Percentiles rank a stretch among this genome's conserved stretches.
Conservation (phyloP, 2,113 vertebrate genomes). For the Xerus inauris region DNA sequence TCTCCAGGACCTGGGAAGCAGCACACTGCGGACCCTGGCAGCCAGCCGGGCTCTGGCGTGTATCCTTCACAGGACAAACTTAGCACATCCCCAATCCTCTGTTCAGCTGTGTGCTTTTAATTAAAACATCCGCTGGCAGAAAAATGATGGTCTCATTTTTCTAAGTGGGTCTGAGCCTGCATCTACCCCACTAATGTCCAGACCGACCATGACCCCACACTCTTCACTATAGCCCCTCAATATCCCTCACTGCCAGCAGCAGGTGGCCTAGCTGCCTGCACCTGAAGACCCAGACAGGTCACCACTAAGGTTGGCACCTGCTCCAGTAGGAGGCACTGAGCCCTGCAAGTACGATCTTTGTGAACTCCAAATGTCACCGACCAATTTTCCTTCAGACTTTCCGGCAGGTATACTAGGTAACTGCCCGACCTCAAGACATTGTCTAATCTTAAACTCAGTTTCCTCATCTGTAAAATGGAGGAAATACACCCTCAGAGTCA, state of each 20-base stretch:
- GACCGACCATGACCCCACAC: background rate
- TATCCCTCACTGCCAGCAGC: background rate
- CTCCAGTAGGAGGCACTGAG: background rate
- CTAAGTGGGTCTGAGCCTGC: background rate
- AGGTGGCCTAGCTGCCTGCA: background rate
- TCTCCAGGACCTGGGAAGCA: constrained; percentile 15
- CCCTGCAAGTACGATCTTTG: background rate
- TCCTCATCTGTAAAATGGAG: background rate
- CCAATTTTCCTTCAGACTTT: background rate
- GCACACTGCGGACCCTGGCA: constrained; percentile 64
- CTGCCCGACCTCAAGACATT: background rate
- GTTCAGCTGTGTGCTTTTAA: constrained; percentile 48
- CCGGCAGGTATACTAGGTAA: background rate
- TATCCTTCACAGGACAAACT: constrained; percentile 79
- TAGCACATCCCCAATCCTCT: constrained; percentile 67
- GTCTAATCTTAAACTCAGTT: background rate
- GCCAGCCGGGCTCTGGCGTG: constrained; percentile 54
- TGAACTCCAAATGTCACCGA: background rate
- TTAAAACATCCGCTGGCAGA: constrained; percentile 65
- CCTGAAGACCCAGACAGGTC: background rate
- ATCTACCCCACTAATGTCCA: background rate
- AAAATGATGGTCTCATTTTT: background rate
- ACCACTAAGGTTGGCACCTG: background rate
- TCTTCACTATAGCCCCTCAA: background rate
- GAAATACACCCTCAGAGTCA: background rate